Conservation (phyloP, 2,888 invertebrate genomes). For the Macaria notata region DNA sequence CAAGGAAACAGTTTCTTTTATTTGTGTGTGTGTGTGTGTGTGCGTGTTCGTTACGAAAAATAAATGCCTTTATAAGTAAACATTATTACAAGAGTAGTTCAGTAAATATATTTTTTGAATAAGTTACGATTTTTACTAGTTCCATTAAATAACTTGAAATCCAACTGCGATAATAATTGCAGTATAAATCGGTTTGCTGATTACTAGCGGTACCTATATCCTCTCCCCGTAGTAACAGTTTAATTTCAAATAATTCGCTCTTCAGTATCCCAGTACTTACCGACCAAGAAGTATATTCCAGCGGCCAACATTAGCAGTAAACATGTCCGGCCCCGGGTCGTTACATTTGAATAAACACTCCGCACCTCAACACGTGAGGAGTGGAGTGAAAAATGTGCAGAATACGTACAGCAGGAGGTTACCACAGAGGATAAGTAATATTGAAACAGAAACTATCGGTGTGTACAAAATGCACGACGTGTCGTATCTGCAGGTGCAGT, state of each 20-base stretch:
- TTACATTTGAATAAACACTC: constrained; percentile 26
- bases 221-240: neutral
- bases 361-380: neutral
- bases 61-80: no score
- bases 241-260: neutral
- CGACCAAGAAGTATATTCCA: neutral
- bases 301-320: neutral
- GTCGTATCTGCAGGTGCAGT: no score
- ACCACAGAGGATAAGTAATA: neutral
- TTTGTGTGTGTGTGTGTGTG: no score
- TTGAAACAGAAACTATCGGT: neutral
- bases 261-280: neutral
- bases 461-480: no score
- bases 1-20: no score
- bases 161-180: no score
- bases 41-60: no score
- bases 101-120: no score
- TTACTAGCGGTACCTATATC: neutral
- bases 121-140: no score
- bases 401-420: neutral
- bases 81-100: no score
- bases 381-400: constrained; percentile 8
- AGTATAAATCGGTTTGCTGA: no score
- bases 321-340: neutral
- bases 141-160: no score